Percentiles rank a stretch among this genome's conserved stretches.
phyloP scores from a whole-genome alignment of 2,113 vertebrate genomes.

The Tragelaphus scriptus region DNA sequence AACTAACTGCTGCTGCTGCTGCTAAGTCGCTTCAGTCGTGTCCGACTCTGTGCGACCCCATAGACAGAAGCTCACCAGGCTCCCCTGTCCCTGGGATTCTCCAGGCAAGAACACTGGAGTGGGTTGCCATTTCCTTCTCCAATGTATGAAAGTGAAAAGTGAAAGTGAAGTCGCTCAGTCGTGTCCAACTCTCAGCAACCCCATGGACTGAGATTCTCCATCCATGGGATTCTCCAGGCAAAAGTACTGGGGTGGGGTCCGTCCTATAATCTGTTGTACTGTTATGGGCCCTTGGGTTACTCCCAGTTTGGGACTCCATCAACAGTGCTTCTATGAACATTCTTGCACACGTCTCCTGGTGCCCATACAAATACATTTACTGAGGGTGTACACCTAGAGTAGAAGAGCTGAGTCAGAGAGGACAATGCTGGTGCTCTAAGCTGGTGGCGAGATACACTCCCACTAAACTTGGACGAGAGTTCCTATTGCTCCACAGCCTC shows the following conservation, averaged over 20 bases:
- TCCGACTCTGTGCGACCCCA: no score
- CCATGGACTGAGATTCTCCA: no score
- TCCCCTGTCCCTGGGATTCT: no score
- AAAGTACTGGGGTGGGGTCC: neutral
- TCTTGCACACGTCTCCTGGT: neutral
- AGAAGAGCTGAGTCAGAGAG: neutral
- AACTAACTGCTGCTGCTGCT: no score
- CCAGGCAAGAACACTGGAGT: no score
- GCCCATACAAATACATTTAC: neutral
- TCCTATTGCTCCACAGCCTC: neutral
- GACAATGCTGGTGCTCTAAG: neutral
- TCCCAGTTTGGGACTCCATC: neutral
- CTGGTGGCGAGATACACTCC: neutral
- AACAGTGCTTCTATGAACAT: neutral
- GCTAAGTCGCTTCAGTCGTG: no score
- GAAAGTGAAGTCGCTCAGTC: no score
- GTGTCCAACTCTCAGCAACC: no score
- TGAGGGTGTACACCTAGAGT: neutral
- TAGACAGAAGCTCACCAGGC: no score
- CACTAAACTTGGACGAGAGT: neutral
- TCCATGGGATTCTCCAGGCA: no score
- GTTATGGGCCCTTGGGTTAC: neutral
- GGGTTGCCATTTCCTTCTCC: no score
- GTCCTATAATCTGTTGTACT: neutral
- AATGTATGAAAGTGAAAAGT: no score